These are phyloP conservation scores for Leucophenga maculata DNA, from an alignment of 2,888 invertebrate species.

Conservation along the genomic window DNA sequence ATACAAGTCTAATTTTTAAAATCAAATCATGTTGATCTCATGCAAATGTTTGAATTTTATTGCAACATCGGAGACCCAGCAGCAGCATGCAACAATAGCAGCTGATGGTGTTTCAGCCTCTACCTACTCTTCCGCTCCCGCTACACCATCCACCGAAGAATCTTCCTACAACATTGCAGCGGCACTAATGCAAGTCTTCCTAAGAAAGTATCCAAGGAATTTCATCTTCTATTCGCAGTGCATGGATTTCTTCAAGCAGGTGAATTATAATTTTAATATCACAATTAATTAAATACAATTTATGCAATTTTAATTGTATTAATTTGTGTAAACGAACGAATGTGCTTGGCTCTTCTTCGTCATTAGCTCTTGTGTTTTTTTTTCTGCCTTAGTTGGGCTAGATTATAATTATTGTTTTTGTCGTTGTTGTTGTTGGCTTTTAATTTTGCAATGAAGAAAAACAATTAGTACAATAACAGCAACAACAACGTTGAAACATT, in stretches of 20 bases:
- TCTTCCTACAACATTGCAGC: slow-evolving; percentile 37
- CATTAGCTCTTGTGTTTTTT: too few species aligned
- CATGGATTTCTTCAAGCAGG: slow-evolving; percentile 67
- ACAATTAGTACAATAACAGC: neutral
- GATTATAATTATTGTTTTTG: neutral
- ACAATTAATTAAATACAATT: neutral
- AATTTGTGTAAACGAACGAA: too few species aligned
- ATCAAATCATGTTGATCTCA: slow-evolving; percentile 71
- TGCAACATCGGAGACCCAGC: slow-evolving; percentile 51
- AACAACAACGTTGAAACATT: slow-evolving; percentile 9
- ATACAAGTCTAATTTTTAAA: neutral
- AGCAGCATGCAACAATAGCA: slow-evolving; percentile 40
- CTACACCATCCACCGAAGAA: slow-evolving; percentile 16
- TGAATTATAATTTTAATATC: slow-evolving; percentile 45
- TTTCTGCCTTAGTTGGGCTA: neutral
- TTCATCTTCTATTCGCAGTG: slow-evolving; percentile 59
- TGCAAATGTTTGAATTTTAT: slow-evolving; percentile 83
- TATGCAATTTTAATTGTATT: slow-evolving; percentile 5
- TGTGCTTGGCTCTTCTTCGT: too few species aligned
- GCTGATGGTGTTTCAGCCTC: slow-evolving; percentile 36
- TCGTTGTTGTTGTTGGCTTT: neutral
- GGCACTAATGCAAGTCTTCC: slow-evolving; percentile 54
- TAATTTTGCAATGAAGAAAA: slow-evolving; percentile 1
- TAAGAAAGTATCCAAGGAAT: slow-evolving; percentile 54
- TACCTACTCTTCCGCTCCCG: neutral